phyloP scores from a whole-genome alignment of 2,888 invertebrate species.

The Stenotaenia linearis region DNA sequence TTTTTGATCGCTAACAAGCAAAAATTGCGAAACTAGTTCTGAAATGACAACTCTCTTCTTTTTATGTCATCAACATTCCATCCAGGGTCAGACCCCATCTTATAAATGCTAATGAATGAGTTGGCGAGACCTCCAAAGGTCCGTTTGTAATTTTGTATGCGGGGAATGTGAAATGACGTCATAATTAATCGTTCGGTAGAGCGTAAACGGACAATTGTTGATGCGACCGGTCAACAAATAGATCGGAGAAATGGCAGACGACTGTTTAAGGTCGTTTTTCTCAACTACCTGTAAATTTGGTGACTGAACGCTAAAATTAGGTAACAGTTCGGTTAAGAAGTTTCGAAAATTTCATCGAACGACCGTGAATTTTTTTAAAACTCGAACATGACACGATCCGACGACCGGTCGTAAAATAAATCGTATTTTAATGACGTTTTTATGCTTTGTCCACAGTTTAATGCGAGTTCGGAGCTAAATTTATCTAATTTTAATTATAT shows the following conservation, averaged over 20 bases:
- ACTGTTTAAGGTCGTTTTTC: not conserved
- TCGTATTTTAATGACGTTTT: not conserved
- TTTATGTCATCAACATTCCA: constrained; percentile 10
- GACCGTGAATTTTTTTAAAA: not conserved
- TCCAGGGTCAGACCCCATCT: not conserved
- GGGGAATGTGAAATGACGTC: not conserved
- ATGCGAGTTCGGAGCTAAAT: too few species aligned
- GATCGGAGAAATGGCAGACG: not conserved
- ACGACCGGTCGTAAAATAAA: not conserved
- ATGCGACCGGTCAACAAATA: not conserved
- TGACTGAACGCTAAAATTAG: not conserved
- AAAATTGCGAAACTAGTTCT: not conserved
- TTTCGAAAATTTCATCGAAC: not conserved
- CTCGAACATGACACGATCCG: not conserved
- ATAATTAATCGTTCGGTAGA: not conserved
- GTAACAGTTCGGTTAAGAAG: not conserved
- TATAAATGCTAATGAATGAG: not conserved
- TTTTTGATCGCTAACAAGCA: not conserved
- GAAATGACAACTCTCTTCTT: not conserved
- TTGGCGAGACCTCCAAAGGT: not conserved
- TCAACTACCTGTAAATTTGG: not conserved
- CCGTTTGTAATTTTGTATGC: not conserved
- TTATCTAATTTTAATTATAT: too few species aligned
- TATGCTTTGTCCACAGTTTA: not conserved
- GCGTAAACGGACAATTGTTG: not conserved